phyloP scores from a whole-genome alignment of 2,797 vertebrate genomes.

The Falco naumanni region DNA sequence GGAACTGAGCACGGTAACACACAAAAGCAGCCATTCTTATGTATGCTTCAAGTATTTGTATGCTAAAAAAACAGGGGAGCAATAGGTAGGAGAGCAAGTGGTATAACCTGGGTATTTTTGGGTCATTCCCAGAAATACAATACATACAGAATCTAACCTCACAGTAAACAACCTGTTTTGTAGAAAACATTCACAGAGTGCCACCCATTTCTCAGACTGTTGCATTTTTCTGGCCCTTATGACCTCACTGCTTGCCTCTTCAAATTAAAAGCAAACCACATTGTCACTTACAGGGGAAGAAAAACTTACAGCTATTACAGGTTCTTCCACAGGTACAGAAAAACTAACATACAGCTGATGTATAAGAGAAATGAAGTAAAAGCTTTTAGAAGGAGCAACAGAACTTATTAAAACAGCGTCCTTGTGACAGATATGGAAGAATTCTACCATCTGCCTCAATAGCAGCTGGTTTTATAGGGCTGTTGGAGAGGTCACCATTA shows the following conservation, averaged over 20 bases:
- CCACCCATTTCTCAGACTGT: background rate
- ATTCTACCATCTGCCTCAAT: background rate
- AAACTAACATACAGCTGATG: background rate
- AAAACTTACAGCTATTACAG: background rate
- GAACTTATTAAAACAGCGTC: rapidly evolving
- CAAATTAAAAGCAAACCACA: background rate
- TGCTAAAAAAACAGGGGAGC: rapidly evolving
- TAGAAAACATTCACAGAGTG: background rate
- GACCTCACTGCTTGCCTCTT: background rate
- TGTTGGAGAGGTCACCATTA: background rate
- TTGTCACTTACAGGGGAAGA: background rate
- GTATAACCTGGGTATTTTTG: background rate
- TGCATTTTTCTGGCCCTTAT: background rate
- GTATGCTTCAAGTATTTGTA: background rate
- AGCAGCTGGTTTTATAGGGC: background rate
- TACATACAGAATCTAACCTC: background rate
- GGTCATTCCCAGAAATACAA: background rate
- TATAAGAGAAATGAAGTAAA: background rate
- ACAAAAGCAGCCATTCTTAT: background rate
- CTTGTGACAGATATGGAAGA: background rate
- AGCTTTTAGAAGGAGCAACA: background rate
- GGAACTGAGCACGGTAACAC: background rate
- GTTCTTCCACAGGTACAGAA: background rate
- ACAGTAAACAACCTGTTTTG: background rate
- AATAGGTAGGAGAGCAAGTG: rapidly evolving